Evolutionary conservation across 2,797 vertebrate species (phyloP).

Genomic region (Lagodon rhomboides): DNA sequence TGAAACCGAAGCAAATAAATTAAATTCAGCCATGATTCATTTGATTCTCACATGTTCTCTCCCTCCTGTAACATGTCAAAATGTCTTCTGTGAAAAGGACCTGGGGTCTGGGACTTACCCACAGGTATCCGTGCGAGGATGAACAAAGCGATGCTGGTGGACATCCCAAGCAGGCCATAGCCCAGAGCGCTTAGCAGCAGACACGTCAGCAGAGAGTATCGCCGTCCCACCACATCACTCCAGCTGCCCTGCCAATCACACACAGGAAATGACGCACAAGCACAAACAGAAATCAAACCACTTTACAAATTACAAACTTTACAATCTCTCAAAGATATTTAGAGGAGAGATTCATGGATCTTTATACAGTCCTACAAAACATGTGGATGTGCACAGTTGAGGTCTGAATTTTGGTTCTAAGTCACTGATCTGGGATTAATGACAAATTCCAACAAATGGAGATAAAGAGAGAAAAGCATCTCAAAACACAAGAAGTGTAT

Average conservation of each 20-base stretch:
- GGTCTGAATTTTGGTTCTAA: neutral
- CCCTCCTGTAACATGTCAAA: neutral
- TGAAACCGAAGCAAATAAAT: neutral
- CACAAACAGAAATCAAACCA: neutral
- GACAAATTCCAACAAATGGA: neutral
- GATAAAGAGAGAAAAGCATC: neutral
- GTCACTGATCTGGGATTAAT: neutral
- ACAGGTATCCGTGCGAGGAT: slow-evolving; percentile 92
- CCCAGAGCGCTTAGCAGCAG: slow-evolving; percentile 92
- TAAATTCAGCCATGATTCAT: neutral
- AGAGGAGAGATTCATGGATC: neutral
- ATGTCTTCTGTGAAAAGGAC: no score
- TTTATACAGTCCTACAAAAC: slow-evolving; percentile 6
- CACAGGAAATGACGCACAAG: slow-evolving; percentile 8
- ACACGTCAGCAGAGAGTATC: slow-evolving; percentile 90
- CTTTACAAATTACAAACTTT: neutral
- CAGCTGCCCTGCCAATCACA: slow-evolving; percentile 91
- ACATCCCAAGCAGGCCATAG: slow-evolving; percentile 91
- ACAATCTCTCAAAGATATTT: neutral
- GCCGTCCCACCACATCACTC: slow-evolving; percentile 95
- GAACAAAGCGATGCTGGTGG: slow-evolving; percentile 90
- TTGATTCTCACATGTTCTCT: neutral
- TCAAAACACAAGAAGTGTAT: neutral
- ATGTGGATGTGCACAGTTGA: neutral
- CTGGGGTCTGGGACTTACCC: slow-evolving; percentile 84